phyloP scores from a whole-genome alignment of 2,888 invertebrate species.

The Neocrepidodera transversa region DNA sequence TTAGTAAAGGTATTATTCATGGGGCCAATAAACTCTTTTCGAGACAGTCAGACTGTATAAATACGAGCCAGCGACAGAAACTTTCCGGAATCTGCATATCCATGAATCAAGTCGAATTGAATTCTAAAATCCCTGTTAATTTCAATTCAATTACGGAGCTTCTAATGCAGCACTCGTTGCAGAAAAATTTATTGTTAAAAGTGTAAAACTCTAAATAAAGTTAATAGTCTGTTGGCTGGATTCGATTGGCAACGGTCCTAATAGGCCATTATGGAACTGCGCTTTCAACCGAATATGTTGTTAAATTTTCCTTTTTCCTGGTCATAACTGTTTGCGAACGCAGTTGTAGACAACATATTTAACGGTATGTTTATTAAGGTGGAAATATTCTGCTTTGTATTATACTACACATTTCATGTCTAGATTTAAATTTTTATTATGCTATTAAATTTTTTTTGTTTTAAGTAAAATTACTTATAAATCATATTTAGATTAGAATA shows the following conservation, averaged over 20 bases:
- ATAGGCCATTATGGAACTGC: constrained; percentile 44
- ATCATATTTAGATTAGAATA: too few relatives aligned
- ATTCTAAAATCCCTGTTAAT: constrained; percentile 31
- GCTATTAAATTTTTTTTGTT: too few relatives aligned
- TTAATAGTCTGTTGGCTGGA: constrained; percentile 42
- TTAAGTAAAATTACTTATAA: too few relatives aligned
- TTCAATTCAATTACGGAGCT: constrained; percentile 32
- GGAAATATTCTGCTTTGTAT: neutral
- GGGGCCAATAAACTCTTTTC: neutral
- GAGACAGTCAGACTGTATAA: neutral
- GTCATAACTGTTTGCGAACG: constrained; percentile 41
- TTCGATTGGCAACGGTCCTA: constrained; percentile 48
- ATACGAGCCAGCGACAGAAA: neutral
- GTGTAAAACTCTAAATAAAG: constrained; percentile 44
- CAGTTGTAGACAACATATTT: constrained; percentile 41
- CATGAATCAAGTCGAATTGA: constrained; percentile 24
- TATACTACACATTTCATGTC: too few relatives aligned
- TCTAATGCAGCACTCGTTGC: constrained; percentile 30
- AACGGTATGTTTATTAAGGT: constrained; percentile 23
- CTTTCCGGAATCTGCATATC: constrained; percentile 3
- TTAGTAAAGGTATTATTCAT: neutral
- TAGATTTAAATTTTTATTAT: too few relatives aligned
- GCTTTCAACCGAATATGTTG: constrained; percentile 44
- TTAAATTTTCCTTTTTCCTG: constrained; percentile 42
- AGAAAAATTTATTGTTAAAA: constrained; percentile 39